Evolutionary conservation across 2,888 invertebrate species (phyloP).

Genomic region (Ptilodon capucinus): DNA sequence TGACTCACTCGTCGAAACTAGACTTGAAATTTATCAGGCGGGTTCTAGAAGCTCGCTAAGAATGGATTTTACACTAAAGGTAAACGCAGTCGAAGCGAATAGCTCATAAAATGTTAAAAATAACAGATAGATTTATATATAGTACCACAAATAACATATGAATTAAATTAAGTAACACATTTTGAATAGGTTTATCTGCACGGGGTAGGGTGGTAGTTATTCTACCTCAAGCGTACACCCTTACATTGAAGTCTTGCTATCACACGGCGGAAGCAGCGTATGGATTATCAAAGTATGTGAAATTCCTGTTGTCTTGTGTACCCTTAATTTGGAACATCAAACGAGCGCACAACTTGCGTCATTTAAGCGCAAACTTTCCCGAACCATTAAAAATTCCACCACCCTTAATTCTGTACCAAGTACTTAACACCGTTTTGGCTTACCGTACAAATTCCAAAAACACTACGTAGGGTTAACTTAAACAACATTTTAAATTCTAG

Average conservation of each 20-base stretch:
- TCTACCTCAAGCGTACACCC: background rate
- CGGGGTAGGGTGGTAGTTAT: background rate
- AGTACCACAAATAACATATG: too few species aligned
- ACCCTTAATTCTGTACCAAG: slow-evolving; percentile 28
- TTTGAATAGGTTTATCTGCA: background rate
- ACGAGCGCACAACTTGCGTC: slow-evolving; percentile 51
- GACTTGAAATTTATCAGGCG: too few species aligned
- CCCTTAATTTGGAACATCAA: slow-evolving; percentile 46
- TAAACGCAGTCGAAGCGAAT: too few species aligned
- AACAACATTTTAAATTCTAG: too few species aligned
- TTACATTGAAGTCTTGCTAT: background rate
- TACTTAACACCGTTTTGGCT: slow-evolving; percentile 36
- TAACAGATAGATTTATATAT: too few species aligned
- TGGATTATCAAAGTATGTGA: slow-evolving; percentile 18
- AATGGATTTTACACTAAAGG: too few species aligned
- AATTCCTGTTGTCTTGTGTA: slow-evolving; percentile 40
- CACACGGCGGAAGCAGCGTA: background rate
- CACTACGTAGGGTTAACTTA: background rate
- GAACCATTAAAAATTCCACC: slow-evolving; percentile 34
- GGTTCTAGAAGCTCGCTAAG: too few species aligned
- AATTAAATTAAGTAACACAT: too few species aligned
- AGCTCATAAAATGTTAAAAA: too few species aligned
- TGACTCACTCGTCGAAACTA: too few species aligned
- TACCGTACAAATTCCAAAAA: slow-evolving; percentile 30
- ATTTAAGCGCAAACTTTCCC: slow-evolving; percentile 44